Base-by-base conservation (phyloP, 2,888 invertebrate species). In the Apomyelois bistriatella region DNA sequence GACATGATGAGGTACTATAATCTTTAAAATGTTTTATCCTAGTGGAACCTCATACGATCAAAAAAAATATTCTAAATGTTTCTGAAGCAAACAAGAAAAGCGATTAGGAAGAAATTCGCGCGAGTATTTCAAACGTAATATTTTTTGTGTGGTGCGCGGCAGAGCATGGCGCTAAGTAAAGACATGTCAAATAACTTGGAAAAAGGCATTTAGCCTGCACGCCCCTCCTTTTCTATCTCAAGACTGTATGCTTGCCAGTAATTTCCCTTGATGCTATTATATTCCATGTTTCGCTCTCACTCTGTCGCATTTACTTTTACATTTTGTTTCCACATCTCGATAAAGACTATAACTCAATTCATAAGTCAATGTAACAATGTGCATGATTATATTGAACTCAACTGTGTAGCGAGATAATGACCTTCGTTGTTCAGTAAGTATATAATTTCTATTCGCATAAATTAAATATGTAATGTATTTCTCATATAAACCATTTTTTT, bases 121-220 rank as follows among this genome's bases (percentile, higher is more conserved):
- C 57, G 58, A 41, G 59, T 52, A 59, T 65, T 60, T 37, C 8
- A 12, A 47, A n/a, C 50, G 63, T 56, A 60, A 56, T 65, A 64
- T 80, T 83, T 82, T 82, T 79, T 82, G 71, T 62, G 61, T 48
- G 58, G 62, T 60, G 59, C 62, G 61, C 64, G 64, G 58, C 62
- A 62, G 68, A 64, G 64, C 68, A 65, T 67, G 64, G 61, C 62
- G 64, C 56, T 61, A 58, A 67, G 70, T 67, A 72, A 74, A 74
- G 76, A 70, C 60, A 71, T 68, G 72, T 79, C 75, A 81, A 86
- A 84, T 84, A 85, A 81, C 76, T 79, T 72, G 80, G 80, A 81
- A 83, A 82, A 83, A 83, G 79, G 76, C 80, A 85, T 82, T 86
- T 82, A 79, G 81, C 65, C 67, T 65, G 64, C 78, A 74, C 76